Evolutionary conservation across 2,797 vertebrate genomes (phyloP), one percentile per base, ranked within the genome.

Genomic region (Lateolabrax maculatus): DNA sequence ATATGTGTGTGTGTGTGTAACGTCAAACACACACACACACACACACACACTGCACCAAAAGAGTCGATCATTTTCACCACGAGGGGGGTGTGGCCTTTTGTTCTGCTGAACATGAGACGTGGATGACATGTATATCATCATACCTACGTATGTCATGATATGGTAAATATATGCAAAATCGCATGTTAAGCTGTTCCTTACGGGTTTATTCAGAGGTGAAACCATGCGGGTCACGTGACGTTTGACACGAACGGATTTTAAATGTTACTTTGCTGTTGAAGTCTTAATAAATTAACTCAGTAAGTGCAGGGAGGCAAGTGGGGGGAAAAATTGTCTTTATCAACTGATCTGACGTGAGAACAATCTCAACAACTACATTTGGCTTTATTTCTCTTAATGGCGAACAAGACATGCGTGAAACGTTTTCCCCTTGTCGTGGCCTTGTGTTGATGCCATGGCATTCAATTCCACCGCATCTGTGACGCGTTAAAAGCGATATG

Each of bases 21-120:
- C 9, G 21, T 39, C 49, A 21, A 29, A 46, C 60, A 64, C 53
- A 63, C 29, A 43, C 34, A 53, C 13, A 41, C 15, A 39, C 23
- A 37, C 68, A 71, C 71, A 49, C 79, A 34, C 53, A 18, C 56
- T 80, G 80, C 72, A 56, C 43, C 73, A 75, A 21, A 68, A 11
- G 23, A 65, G 46, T 29, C 56, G 39, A 70, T 66, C 23, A 18
- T 44, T 63, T 16, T 44, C 70, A 11, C 46, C 58, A 15, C 9
- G 21, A 29, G 9, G 44, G 29, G 68, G n/a, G 29, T n/a, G 53
- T 63, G 62, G 51, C 60, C 76, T 64, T n/a, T 25, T 57, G 68
- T 53, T 64, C 74, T 51, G 39, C 52, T 11, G 51, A 64, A 55
- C 72, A 51, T 39, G n/a, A 10, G 2, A 6, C 41, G n/a, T 6